phyloP scores from a whole-genome alignment of 2,888 invertebrate species.

The Leucophenga maculata region DNA sequence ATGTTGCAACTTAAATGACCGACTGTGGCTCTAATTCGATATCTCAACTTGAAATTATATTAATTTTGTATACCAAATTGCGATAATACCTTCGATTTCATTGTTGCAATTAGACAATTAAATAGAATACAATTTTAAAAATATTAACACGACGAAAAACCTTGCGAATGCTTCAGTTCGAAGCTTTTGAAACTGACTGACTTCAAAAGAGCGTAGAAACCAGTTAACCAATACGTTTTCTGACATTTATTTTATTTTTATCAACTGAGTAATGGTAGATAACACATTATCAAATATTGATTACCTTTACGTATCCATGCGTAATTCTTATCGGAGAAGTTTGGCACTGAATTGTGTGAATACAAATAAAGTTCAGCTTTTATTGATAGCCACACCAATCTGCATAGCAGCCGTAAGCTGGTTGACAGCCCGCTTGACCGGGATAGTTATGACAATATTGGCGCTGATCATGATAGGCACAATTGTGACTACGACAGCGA shows the following conservation, averaged over 20 bases:
- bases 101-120: not conserved
- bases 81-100: not conserved
- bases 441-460: constrained; percentile 50
- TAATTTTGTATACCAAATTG: not conserved
- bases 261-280: not conserved
- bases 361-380: not conserved
- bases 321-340: not conserved
- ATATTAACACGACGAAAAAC: too few relatives aligned
- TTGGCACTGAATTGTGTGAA: too few relatives aligned
- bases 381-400: constrained; percentile 34
- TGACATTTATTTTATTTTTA: constrained; percentile 1
- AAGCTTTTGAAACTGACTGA: too few relatives aligned
- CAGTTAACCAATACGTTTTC: not conserved
- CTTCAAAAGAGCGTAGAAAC: not conserved
- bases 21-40: too few relatives aligned
- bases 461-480: constrained; percentile 53
- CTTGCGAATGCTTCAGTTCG: not conserved
- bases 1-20: too few relatives aligned
- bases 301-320: not conserved
- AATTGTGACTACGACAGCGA: constrained; percentile 49
- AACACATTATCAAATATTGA: constrained; percentile 22
- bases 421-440: constrained; percentile 48
- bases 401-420: constrained; percentile 53
- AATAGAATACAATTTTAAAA: not conserved
- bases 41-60: too few relatives aligned